phyloP scores from a whole-genome alignment of 1,140 invertebrate genomes.

The Drosophila guanche region DNA sequence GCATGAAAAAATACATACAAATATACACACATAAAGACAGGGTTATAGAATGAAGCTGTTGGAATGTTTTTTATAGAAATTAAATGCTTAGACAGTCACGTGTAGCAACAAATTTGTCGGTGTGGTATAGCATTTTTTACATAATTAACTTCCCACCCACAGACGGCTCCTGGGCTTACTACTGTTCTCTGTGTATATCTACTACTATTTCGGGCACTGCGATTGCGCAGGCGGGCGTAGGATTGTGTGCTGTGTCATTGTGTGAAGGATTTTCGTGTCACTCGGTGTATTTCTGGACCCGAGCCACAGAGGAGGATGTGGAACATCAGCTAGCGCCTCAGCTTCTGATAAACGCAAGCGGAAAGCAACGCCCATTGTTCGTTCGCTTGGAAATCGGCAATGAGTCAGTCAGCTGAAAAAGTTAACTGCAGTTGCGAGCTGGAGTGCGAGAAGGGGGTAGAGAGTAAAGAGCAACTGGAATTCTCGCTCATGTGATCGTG shows the following conservation, averaged over 20 bases:
- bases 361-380: slow-evolving; percentile 51
- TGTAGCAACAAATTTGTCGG: slow-evolving; percentile 9
- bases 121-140: slow-evolving; percentile 28
- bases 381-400: slow-evolving; percentile 5
- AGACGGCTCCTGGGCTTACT: not conserved
- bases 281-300: slow-evolving; percentile 42
- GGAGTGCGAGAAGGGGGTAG: slow-evolving; percentile 1
- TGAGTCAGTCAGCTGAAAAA: slow-evolving; percentile 30
- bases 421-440: slow-evolving; percentile 31
- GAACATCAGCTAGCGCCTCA: not conserved
- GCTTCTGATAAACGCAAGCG: slow-evolving; percentile 48
- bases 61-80: too few species aligned
- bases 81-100: not conserved
- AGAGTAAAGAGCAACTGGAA: slow-evolving; percentile 12
- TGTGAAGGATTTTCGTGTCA: slow-evolving; percentile 60
- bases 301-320: slow-evolving; percentile 29
- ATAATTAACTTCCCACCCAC: slow-evolving; percentile 25
- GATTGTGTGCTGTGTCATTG: slow-evolving; percentile 35
- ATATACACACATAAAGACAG: too few species aligned
- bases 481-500: slow-evolving; percentile 47
- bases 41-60: too few species aligned
- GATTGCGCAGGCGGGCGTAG: slow-evolving; percentile 55
- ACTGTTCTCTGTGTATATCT: slow-evolving; percentile 49
- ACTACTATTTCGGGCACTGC: slow-evolving; percentile 56
- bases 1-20: too few species aligned